Evolutionary conservation across 2,797 vertebrate species (phyloP), one percentile per base, ranked within the genome.

Genomic region (Babyrousa celebensis): DNA sequence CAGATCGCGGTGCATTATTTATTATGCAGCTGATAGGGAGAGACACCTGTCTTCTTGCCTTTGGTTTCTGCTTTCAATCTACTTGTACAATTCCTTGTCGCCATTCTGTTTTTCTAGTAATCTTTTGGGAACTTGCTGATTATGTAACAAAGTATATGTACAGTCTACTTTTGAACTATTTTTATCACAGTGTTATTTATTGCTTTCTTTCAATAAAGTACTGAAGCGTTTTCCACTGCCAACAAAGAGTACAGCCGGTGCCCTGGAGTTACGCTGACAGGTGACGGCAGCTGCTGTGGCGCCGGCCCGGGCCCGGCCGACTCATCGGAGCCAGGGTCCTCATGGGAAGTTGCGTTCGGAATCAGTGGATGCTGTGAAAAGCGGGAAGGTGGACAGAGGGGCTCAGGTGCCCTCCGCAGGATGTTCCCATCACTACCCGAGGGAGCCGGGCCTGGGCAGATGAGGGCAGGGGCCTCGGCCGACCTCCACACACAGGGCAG

Each of bases 101-200:
- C 98, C 98, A 96, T 99, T 98, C 92, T 97, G 97, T 97, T 98
- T 98, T 98, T 99, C 98, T 99, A 99, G 99, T 98, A 98, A 98
- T 98, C 98, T 98, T 98, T 99, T 99, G 98, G 98, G 98, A 98
- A 98, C 98, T 98, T 98, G 98, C 98, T 98, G 98, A 99, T 99
- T 99, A 98, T 99, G 99, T 99, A 99, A 99, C 99, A 99, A 98
- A 98, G 99, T 99, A 99, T 99, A 99, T 99, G 99, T 99, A 99
- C 99, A 99, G 99, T 99, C 99, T 99, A 99, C 99, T 99, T 99
- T 99, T 99, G 99, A 99, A 99, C 99, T 99, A 99, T 99, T 99
- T 99, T 99, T 99, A 99, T 99, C 99, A 99, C 99, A 99, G 99
- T 99, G 99, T 99, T 99, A 99, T 99, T 99, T 99, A 99, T 99